phyloP scores from a whole-genome alignment of 2,113 vertebrate genomes.

The Cyprinodon variegatus region DNA sequence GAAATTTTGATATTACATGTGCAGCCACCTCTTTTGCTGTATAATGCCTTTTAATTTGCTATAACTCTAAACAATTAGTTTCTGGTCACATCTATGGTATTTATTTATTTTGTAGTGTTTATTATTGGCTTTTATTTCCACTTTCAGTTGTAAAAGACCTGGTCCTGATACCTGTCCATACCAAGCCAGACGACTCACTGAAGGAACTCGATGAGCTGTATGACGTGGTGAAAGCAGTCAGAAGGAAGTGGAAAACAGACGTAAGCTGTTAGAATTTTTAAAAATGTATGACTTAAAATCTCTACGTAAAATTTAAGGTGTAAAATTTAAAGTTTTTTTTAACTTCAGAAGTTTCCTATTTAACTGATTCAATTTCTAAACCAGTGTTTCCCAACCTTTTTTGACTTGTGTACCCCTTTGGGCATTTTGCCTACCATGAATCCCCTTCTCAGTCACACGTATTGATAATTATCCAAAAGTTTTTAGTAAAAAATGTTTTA shows the following conservation, averaged over 20 bases:
- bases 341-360: not conserved
- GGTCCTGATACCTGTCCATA: slow-evolving; percentile 79
- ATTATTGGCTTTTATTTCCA: not conserved
- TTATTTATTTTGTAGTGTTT: not conserved
- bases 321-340: not conserved
- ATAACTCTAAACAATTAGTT: not conserved
- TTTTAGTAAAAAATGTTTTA: too few species aligned
- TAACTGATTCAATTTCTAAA: not conserved
- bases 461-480: too few species aligned
- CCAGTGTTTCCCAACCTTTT: too few species aligned
- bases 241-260: slow-evolving; percentile 61
- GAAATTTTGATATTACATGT: not conserved
- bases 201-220: slow-evolving; percentile 79
- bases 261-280: slow-evolving; percentile 47
- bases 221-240: slow-evolving; percentile 67
- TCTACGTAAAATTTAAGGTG: not conserved
- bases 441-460: too few species aligned
- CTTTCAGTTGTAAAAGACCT: slow-evolving; percentile 62
- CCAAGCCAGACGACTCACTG: slow-evolving; percentile 69
- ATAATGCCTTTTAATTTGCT: not conserved
- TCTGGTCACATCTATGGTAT: not conserved
- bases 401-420: too few species aligned
- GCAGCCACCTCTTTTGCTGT: not conserved
- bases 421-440: too few species aligned
- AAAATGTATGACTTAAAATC: not conserved